phyloP scores from a whole-genome alignment of 2,888 invertebrate genomes.

The Drosophila kuntzei region DNA sequence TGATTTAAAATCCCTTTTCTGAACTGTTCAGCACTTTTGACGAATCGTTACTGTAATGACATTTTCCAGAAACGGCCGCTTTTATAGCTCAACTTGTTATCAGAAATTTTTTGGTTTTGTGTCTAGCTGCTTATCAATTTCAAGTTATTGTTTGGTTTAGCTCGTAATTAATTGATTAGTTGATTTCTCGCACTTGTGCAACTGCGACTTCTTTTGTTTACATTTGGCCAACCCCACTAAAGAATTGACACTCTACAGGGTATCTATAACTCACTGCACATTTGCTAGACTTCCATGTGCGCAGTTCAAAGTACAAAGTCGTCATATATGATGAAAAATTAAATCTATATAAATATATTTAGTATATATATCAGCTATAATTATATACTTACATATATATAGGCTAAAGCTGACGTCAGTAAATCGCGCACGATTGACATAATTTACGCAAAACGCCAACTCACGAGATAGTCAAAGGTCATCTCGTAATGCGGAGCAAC shows the following conservation, averaged over 20 bases:
- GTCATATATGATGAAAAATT: constrained; percentile 20
- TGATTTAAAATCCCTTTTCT: constrained; percentile 1
- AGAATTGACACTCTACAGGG: constrained; percentile 8
- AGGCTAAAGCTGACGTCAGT: constrained; percentile 51
- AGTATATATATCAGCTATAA: constrained; percentile 21
- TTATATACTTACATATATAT: constrained; percentile 16
- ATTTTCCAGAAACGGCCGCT: constrained; percentile 17
- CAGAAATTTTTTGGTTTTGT: constrained; percentile 18
- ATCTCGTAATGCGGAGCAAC: constrained; percentile 8
- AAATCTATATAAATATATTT: constrained; percentile 3
- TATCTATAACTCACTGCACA: constrained; percentile 9
- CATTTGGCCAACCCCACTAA: constrained; percentile 3
- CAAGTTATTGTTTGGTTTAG: constrained; percentile 20
- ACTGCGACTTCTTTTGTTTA: constrained; percentile 35
- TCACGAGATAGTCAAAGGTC: constrained; percentile 35
- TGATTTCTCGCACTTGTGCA: constrained; percentile 43
- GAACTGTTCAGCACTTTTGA: constrained; percentile 18
- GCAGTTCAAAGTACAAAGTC: constrained; percentile 69
- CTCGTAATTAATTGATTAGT: constrained; percentile 60
- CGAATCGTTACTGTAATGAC: constrained; percentile 50
- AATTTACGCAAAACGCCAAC: constrained; percentile 50
- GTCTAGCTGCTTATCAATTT: constrained; percentile 46
- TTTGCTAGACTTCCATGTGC: constrained; percentile 24
- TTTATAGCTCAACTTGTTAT: constrained; percentile 68
- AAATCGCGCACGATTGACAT: constrained; percentile 45